Base-by-base conservation (phyloP, 2,797 vertebrate species). In the Podarcis siculus region DNA sequence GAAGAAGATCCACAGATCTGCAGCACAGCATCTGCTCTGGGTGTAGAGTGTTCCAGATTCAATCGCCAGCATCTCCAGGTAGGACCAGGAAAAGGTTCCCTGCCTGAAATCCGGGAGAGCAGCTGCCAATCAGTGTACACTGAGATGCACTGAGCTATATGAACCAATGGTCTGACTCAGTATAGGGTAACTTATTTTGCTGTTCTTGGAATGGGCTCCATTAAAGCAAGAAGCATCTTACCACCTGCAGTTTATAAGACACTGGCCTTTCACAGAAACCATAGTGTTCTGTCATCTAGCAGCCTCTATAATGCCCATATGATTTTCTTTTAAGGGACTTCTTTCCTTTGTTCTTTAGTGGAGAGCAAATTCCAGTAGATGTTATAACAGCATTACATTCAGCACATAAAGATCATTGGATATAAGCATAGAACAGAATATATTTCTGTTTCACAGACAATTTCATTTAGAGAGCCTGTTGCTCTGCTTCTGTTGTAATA, bases 371-470 rank as follows among this genome's bases (percentile, higher is more conserved):
- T 95, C 84, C 90, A 92, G 92, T 93, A 92, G 92, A 86, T 92
- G 87, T 85, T 87, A 90, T 95, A 93, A 95, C 92, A 88, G 87
- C 35, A 78, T 88, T 93, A 83, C 89, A 91, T 95, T 95, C 91
- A 88, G 78, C 92, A 88, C 64, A 75, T 93, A 92, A 94, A 96
- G 86, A 94, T 93, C 87, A 83, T 39, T 88, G 82, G 88, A 86
- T 94, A 73, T 92, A 92, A 94, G 93, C 5, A 69, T 32, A 92
- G 87, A 95, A 88, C 32, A 84, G 83, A 90, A 90, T 86, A 87
- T 93, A 92, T 88, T 95, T 88, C 91, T 93, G 25, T 93, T 91
- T 92, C 83, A 61, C 32, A 94, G 93, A 86, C 92, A 94, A 91
- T 89, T 91, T 80, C 92, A 88, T 93, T 90, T 91, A 88, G 21